A percentile compares a stretch with the other conserved stretches of the same genome.
These are phyloP conservation scores for Eristalis intricaria DNA, from an alignment of 2,888 invertebrate genomes.

Conservation along the genomic window DNA sequence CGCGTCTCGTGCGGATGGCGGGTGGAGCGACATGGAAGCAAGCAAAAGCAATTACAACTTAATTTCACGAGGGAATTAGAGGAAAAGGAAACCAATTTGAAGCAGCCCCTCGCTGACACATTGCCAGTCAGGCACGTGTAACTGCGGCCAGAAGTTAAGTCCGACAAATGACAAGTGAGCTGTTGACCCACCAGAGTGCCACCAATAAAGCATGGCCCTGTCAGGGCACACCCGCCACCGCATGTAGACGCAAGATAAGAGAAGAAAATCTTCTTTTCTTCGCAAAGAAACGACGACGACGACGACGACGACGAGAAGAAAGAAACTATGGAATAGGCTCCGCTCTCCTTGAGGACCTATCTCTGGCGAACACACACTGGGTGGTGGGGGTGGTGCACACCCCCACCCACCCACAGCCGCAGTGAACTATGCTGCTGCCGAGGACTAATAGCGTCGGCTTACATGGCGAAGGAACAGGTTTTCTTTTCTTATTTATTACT, in stretches of 20 bases:
- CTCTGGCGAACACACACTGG: constrained; percentile 51
- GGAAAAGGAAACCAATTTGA: constrained; percentile 12
- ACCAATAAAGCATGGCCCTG: constrained; percentile 55
- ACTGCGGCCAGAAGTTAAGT: constrained; percentile 53
- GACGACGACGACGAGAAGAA: background rate
- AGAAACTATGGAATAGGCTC: constrained; percentile 61
- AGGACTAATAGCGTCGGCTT: constrained; percentile 65
- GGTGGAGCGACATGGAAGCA: background rate
- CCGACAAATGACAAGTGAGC: constrained; percentile 61
- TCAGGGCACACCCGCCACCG: constrained; percentile 41
- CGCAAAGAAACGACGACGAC: background rate
- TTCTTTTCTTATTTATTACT: constrained; percentile 75
- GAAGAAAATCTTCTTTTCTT: constrained; percentile 58
- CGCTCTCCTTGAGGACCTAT: constrained; percentile 41
- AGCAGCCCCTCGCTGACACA: constrained; percentile 29
- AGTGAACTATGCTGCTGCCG: constrained; percentile 5
- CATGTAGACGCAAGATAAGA: constrained; percentile 61
- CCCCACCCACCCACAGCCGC: background rate
- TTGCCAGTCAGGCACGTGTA: constrained; percentile 44
- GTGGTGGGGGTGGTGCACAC: constrained; percentile 10
- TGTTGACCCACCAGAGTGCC: constrained; percentile 55
- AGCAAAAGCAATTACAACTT: constrained; percentile 53
- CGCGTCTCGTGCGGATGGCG: background rate
- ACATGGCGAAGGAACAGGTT: constrained; percentile 70
- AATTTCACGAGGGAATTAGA: constrained; percentile 35